Base-by-base conservation (phyloP, 2,888 invertebrate genomes). In the Coleophora deauratella region DNA sequence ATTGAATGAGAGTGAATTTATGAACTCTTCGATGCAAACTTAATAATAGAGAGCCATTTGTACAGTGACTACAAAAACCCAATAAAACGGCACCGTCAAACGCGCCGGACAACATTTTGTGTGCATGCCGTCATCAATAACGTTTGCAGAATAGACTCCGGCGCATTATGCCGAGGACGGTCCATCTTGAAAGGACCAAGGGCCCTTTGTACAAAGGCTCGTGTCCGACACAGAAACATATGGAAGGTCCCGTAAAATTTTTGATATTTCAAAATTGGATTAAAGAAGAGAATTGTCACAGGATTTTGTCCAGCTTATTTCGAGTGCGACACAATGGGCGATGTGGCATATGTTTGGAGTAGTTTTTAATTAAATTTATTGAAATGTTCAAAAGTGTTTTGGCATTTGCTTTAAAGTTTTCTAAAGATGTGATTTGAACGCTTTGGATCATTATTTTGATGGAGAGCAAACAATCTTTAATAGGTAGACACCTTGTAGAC, bases 221-320 rank as follows among this genome's bases (percentile, higher is more conserved):
- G 55, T 61, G 60, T 59, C 55, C 56, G 51, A 51, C 55, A 54
- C 54, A 64, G 59, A 61, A 69, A 71, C 81, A 79, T 81, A 78
- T 80, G 80, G 58, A 64, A 52, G 10, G 53, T 47, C 57, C 59
- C 60, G 56, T 60, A 56, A 62, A 59, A 59, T 54, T 56, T 59
- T 56, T 57, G 70, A 71, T 72, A 72, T 78, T 65, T 65, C 68
- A 54, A 79, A 78, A 84, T 82, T 82, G 82, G 81, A 84, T 84
- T 84, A 78, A 58, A 60, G 55, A 49, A 21, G 21, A 21, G 55
- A 63, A 65, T 68, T 68, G 69, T 69, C 65, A 56, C 55, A 50
- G 54, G 46, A 66, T 62, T 72, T 62, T 64, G 72, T 64, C 67
- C 67, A 61, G 64, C 62, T 72, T 77, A 72, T 70, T 66, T 71